Percentiles rank a stretch among this genome's conserved stretches.
Evolutionary conservation across 2,888 invertebrate genomes (phyloP).

Genomic region (Trachelus troglodyta): DNA sequence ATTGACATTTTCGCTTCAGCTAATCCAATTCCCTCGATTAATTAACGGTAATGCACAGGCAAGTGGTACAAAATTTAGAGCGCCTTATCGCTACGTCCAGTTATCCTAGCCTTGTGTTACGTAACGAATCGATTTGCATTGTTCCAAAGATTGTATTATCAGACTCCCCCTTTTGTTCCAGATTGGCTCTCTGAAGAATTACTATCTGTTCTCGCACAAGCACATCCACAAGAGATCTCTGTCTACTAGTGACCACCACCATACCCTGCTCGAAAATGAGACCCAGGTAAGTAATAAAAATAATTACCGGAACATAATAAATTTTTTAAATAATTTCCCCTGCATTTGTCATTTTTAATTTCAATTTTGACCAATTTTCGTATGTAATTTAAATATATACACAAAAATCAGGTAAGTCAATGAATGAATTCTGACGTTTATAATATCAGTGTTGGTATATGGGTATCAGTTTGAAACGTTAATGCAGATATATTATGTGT

Average conservation of each 20-base stretch:
- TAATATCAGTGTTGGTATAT: neutral
- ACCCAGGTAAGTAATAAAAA: slow-evolving; percentile 73
- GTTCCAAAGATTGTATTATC: neutral
- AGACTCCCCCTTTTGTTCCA: slow-evolving; percentile 71
- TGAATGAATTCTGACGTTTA: neutral
- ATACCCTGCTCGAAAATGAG: slow-evolving; percentile 81
- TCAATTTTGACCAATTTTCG: neutral
- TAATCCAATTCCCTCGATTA: neutral
- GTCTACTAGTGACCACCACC: slow-evolving; percentile 81
- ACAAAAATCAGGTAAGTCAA: neutral
- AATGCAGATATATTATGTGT: no score
- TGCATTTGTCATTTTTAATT: neutral
- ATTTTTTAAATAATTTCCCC: no score
- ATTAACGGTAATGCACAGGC: neutral
- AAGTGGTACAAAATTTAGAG: neutral
- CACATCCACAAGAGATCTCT: slow-evolving; percentile 87
- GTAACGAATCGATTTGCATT: neutral
- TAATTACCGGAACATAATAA: neutral
- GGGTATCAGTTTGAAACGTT: no score
- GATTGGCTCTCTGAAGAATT: slow-evolving; percentile 90
- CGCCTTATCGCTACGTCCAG: neutral
- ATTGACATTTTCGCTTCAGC: neutral
- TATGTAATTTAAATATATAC: neutral
- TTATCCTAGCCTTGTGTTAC: neutral
- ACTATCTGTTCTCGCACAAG: slow-evolving; percentile 87